Evolutionary conservation across 1,140 invertebrate species (phyloP), one percentile per base, ranked within the genome.

Genomic region (Neoseiulus cucumeris): DNA sequence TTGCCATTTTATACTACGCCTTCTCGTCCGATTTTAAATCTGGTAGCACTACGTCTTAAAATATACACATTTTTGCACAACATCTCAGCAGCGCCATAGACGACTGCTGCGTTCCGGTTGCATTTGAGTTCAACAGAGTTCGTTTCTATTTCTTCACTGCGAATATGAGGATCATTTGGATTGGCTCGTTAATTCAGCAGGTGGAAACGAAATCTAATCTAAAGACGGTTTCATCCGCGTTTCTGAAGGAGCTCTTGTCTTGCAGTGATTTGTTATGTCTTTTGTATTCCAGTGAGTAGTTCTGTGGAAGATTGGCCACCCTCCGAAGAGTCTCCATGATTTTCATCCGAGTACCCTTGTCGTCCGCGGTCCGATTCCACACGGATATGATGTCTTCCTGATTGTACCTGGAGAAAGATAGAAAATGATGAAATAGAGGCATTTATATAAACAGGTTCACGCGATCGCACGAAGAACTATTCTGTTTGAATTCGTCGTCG

Each of bases 361-460:
- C 91, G 70, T 84, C 84, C 12, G 92, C 89, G 70, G 87, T 95
- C 74, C 87, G 84, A 79, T 98, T 97, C 95, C 95, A 99, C 70
- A 98, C 83, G 70, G 91, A 94, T 72, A 99, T 85, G 74, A 95
- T 88, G 75, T 98, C 95, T 78, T 98, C 94, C 85, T 94, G 78
- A 70, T 71, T 41, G 68, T 69, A 66, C 14, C 65, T 66, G 29
- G 22, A 69, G 29, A n/a, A 12, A 66, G 1, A n/a, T n/a, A n/a
- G n/a, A n/a, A n/a, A n/a, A n/a, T n/a, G n/a, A n/a, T n/a, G n/a
- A n/a, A n/a, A n/a, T n/a, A n/a, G n/a, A n/a, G n/a, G n/a, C n/a
- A n/a, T n/a, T 59, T 1, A n/a, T 44, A n/a, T 44, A 12, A 44
- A 44, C 17, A n/a, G 17, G 25, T 55, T 22, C 22, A 68, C n/a